Evolutionary conservation across 1,140 invertebrate genomes (phyloP).

Genomic region (Gryllus bimaculatus): DNA sequence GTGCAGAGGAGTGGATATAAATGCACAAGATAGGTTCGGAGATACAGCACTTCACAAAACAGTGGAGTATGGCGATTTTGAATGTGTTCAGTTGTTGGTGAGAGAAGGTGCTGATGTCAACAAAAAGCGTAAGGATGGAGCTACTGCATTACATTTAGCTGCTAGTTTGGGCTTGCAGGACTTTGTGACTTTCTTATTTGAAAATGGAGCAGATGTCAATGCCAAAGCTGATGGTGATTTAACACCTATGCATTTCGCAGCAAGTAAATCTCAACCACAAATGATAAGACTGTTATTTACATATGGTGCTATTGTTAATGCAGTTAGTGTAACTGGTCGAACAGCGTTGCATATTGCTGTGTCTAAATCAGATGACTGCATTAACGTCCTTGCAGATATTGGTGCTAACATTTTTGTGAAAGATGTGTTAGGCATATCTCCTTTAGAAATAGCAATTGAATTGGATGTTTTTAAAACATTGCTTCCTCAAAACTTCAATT

Average conservation of each 20-base stretch:
- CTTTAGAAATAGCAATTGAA: not conserved
- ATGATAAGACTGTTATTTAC: not conserved
- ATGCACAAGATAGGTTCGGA: not conserved
- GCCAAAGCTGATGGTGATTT: not conserved
- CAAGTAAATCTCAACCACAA: not conserved
- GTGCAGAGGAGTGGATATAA: not conserved
- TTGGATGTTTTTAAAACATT: not conserved
- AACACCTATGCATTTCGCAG: not conserved
- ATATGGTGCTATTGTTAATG: not conserved
- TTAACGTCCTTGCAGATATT: not conserved
- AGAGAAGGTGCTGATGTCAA: not conserved
- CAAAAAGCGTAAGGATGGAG: not conserved
- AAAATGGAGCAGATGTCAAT: not conserved
- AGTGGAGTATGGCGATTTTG: not conserved
- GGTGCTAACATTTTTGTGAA: not conserved
- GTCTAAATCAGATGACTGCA: not conserved
- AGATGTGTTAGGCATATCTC: not conserved
- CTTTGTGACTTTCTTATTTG: not conserved
- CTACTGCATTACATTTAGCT: not conserved
- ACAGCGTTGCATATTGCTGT: not conserved
- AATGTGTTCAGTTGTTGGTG: not conserved
- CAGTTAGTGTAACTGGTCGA: not conserved
- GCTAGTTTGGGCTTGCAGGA: not conserved
- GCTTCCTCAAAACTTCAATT: not conserved
- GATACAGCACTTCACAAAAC: not conserved